Evolutionary conservation across 2,888 invertebrate genomes (phyloP).

Genomic region (Orchestes rusci): DNA sequence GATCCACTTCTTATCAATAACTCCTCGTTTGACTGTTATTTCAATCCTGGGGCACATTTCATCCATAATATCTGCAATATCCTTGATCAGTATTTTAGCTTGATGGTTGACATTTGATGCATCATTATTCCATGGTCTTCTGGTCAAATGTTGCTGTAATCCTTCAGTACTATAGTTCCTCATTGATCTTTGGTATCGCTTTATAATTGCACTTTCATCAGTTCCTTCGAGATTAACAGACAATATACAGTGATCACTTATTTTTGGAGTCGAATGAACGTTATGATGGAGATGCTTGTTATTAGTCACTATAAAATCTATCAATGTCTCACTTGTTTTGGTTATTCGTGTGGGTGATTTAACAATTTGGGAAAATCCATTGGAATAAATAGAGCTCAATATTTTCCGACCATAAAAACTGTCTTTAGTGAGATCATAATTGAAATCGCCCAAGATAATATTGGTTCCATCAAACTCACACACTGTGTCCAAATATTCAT

Average conservation of each 20-base stretch:
- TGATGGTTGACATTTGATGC: too few species aligned
- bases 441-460: too few species aligned
- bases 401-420: conserved; percentile 6
- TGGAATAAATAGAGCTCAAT: conserved; percentile 3
- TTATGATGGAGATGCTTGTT: not conserved
- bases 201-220: too few species aligned
- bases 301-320: not conserved
- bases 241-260: not conserved
- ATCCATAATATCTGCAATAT: not conserved
- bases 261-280: not conserved
- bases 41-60: not conserved
- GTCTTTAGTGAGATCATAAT: conserved; percentile 7
- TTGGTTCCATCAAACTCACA: too few species aligned
- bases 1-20: not conserved
- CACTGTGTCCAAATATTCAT: too few species aligned
- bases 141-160: too few species aligned
- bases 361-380: conserved; percentile 10
- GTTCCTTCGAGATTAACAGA: too few species aligned
- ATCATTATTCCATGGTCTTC: too few species aligned
- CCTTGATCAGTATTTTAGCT: too few species aligned
- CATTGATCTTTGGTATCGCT: too few species aligned
- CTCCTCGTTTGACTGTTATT: not conserved
- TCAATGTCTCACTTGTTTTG: not conserved
- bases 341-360: conserved; percentile 5
- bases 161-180: too few species aligned